Evolutionary conservation across 2,888 invertebrate species (phyloP).

Genomic region (Scaptomyza reducta): DNA sequence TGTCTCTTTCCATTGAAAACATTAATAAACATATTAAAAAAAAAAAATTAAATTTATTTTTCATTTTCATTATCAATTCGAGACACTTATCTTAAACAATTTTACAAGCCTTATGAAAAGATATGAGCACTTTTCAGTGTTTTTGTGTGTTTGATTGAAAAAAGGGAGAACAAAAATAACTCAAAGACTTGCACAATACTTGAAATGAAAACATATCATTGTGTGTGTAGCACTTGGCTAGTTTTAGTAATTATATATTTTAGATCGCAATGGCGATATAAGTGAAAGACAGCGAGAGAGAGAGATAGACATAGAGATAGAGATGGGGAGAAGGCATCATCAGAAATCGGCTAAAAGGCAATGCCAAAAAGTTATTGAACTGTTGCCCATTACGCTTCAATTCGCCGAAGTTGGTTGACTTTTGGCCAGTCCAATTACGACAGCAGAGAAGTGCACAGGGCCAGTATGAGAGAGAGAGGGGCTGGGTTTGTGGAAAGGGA

Average conservation of each 20-base stretch:
- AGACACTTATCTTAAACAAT: too few species aligned
- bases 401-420: slow-evolving; percentile 64
- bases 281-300: neutral
- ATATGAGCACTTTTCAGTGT: neutral
- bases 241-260: slow-evolving; percentile 43
- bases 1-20: too few species aligned
- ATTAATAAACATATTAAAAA: too few species aligned
- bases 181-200: slow-evolving; percentile 1
- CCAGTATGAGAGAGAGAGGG: neutral
- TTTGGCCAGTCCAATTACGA: slow-evolving; percentile 48
- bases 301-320: neutral
- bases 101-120: too few species aligned
- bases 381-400: slow-evolving; percentile 81
- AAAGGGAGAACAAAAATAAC: neutral
- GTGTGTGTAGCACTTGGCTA: slow-evolving; percentile 26
- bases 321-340: slow-evolving; percentile 11
- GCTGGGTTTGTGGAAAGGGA: neutral
- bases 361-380: slow-evolving; percentile 81
- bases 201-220: slow-evolving; percentile 8
- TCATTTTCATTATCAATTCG: too few species aligned
- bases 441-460: neutral
- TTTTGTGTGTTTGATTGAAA: neutral
- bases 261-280: slow-evolving; percentile 38
- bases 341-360: slow-evolving; percentile 41
- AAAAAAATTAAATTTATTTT: too few species aligned